Base-by-base conservation (phyloP, 2,113 vertebrate genomes). In the Lycocorax pyrrhopterus region DNA sequence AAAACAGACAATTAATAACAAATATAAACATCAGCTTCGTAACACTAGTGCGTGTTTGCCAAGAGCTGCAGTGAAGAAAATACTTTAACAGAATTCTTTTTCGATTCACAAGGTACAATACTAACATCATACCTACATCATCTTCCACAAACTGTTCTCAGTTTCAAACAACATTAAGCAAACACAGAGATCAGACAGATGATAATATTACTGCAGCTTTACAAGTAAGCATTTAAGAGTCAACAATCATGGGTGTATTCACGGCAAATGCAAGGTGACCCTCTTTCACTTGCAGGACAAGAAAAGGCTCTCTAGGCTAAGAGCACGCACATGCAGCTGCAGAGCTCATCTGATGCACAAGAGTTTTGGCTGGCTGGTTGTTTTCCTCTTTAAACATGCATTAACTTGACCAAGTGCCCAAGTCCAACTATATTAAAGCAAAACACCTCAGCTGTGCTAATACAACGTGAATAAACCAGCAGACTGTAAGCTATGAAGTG, bases 1-100 rank as follows among this genome's bases (percentile, higher is more conserved):
- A 74, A 96, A 93, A 97, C 91, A 96, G 91, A 92, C 96, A 97
- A 87, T 96, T 64, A 95, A 85, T 85, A 95, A 81, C 86, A 53
- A 84, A 89, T 85, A 46, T 14, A 94, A 81, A 92, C 94, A 96
- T 83, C 63, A 43, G 64, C 80, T 77, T 74, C 0, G 1, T 41
- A 44, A 58, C n/a, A 62, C 19, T 20, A 27, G 8, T 20, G 46
- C 2, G 1, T 4, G 11, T 56, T 67, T 86, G 80, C 18, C 62
- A 64, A 88, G 39, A 73, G 64, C 68, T 41, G 51, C 44, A 26
- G 39, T 21, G 59, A 86, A 90, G 43, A 69, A 87, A 80, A 58
- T 19, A n/a, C 32, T 82, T 75, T 55, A 75, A 64, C 18, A 33
- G 16, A 64, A 0, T 23, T 35, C 46, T 64, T 91, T 82, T 91